These are phyloP conservation scores for Pleuronectes platessa DNA, from an alignment of 2,113 vertebrate species.

Conservation along the genomic window DNA sequence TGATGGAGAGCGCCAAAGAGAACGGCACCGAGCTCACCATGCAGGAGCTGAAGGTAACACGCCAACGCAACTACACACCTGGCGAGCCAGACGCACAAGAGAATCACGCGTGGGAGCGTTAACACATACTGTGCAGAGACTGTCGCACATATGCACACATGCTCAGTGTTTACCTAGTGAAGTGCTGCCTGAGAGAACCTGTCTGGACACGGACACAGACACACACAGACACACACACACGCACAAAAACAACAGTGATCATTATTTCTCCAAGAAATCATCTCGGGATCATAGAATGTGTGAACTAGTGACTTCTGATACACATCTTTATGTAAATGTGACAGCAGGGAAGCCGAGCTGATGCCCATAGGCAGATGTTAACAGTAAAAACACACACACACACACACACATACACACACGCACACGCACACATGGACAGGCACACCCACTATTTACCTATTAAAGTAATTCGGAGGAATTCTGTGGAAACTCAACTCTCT, in stretches of 20 bases:
- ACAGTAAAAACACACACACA: conserved; percentile 22
- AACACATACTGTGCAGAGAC: not conserved
- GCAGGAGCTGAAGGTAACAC: conserved; percentile 96
- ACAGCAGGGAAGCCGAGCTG: conserved; percentile 10
- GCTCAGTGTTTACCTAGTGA: not conserved
- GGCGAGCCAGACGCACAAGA: not conserved
- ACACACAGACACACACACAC: not conserved
- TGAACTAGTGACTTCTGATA: conserved; percentile 10
- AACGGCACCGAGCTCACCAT: conserved; percentile 94
- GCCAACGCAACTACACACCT: not conserved
- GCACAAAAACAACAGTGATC: not conserved
- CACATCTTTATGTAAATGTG: conserved; percentile 30
- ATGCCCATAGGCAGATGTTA: conserved; percentile 19
- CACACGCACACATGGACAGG: conserved; percentile 23
- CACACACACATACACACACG: conserved; percentile 25
- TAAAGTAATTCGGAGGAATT: conserved; percentile 75
- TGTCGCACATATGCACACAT: not conserved
- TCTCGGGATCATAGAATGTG: not conserved
- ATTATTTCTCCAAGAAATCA: conserved; percentile 15
- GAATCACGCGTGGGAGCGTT: not conserved
- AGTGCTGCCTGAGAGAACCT: not conserved
- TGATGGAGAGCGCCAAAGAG: conserved; percentile 95
- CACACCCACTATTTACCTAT: conserved; percentile 76
- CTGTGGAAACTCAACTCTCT: conserved; percentile 72
- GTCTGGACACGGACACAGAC: not conserved